phyloP scores from a whole-genome alignment of 2,797 vertebrate species.

The Lepilemur ruficaudatus region DNA sequence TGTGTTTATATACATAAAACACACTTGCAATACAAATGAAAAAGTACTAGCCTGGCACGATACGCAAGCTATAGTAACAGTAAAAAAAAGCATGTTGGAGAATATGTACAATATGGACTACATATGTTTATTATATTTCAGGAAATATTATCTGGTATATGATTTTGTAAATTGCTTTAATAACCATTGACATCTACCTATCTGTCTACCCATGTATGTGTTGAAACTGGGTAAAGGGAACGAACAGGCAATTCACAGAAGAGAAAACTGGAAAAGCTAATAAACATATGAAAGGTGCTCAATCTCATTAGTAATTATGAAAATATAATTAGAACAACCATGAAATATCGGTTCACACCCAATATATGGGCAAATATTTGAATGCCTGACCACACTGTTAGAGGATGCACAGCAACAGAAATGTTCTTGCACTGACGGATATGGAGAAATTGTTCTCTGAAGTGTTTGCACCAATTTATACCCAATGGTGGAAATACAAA shows the following conservation, averaged over 20 bases:
- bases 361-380: not conserved
- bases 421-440: not conserved
- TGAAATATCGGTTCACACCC: not conserved
- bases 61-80: not conserved
- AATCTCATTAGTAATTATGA: not conserved
- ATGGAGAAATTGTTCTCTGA: not conserved
- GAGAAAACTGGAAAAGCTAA: not conserved
- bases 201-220: not conserved
- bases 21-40: not conserved
- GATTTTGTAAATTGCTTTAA: conserved; percentile 11
- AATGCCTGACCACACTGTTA: not conserved
- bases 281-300: not conserved
- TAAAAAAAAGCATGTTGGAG: not conserved
- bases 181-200: not conserved
- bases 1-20: not conserved
- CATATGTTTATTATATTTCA: not conserved
- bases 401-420: not conserved
- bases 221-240: not conserved
- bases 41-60: not conserved
- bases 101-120: not conserved
- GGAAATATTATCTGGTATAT: not conserved
- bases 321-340: not conserved
- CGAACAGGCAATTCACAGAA: not conserved
- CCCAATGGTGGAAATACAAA: not conserved
- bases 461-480: not conserved